phyloP scores from a whole-genome alignment of 1,140 invertebrate genomes.

The Adoxophyes honmai region DNA sequence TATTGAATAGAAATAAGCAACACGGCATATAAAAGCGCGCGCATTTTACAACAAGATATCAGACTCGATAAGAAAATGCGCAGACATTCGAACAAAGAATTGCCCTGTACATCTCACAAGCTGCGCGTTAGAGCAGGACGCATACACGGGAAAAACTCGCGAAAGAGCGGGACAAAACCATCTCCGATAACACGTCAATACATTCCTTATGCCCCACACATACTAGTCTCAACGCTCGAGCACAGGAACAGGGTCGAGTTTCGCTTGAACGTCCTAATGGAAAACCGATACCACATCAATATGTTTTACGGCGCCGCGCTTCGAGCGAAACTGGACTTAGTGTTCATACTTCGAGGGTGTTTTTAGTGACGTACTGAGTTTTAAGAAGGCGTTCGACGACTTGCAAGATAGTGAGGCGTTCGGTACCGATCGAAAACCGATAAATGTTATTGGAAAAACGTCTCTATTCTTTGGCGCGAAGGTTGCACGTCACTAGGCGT shows the following conservation, averaged over 20 bases:
- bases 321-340: constrained; percentile 34
- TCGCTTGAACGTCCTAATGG: constrained; percentile 51
- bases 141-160: constrained; percentile 42
- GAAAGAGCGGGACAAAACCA: constrained; percentile 58
- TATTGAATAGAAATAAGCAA: neutral
- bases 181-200: constrained; percentile 75
- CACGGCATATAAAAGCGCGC: neutral
- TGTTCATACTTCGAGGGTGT: constrained; percentile 33
- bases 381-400: constrained; percentile 75
- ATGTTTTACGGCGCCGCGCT: constrained; percentile 47
- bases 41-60: constrained; percentile 35
- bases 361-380: constrained; percentile 29
- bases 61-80: constrained; percentile 60
- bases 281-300: constrained; percentile 76
- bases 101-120: constrained; percentile 59
- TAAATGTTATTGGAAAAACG: constrained; percentile 67
- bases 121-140: constrained; percentile 59
- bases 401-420: constrained; percentile 74
- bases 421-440: constrained; percentile 66
- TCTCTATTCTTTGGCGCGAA: constrained; percentile 54
- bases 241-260: constrained; percentile 27
- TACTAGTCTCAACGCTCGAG: constrained; percentile 31
- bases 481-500: constrained; percentile 56
- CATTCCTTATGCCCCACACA: constrained; percentile 52
- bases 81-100: constrained; percentile 59